Conservation (phyloP, 2,888 invertebrate genomes). For the Mycalesis mineus region DNA sequence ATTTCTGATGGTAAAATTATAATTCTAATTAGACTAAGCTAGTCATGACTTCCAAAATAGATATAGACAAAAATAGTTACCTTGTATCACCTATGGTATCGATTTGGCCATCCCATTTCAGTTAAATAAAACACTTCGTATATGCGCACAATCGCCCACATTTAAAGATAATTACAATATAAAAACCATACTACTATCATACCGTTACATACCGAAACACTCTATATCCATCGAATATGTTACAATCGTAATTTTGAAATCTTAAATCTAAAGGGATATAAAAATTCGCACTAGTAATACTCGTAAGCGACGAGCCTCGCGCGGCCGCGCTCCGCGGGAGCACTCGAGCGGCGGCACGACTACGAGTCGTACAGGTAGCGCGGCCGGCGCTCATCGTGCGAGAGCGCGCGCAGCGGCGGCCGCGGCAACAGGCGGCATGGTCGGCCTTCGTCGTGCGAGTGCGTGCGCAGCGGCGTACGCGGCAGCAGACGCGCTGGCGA, state of each 20-base stretch:
- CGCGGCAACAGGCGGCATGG: constrained; percentile 53
- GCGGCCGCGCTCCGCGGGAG: no score
- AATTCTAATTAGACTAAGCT: no score
- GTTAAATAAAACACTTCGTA: background rate
- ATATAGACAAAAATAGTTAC: no score
- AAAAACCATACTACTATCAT: constrained; percentile 50
- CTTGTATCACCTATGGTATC: constrained; percentile 1
- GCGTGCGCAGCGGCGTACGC: constrained; percentile 41
- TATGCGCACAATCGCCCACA: constrained; percentile 63
- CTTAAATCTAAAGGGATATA: constrained; percentile 71
- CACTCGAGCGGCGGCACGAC: constrained; percentile 44
- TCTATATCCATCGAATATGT: constrained; percentile 50
- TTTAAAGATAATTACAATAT: constrained; percentile 56
- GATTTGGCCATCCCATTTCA: no score
- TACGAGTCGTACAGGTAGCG: no score
- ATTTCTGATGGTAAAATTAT: no score
- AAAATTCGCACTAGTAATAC: constrained; percentile 75
- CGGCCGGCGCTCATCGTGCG: no score
- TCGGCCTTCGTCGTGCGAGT: no score
- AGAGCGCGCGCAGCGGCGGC: constrained; percentile 46
- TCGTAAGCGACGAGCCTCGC: constrained; percentile 47
- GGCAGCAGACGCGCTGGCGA: constrained; percentile 34
- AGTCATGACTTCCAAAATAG: no score
- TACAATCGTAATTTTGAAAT: constrained; percentile 72
- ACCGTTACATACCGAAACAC: constrained; percentile 45